Evolutionary conservation across 2,113 vertebrate genomes (phyloP).

Genomic region (Nymphicus hollandicus): DNA sequence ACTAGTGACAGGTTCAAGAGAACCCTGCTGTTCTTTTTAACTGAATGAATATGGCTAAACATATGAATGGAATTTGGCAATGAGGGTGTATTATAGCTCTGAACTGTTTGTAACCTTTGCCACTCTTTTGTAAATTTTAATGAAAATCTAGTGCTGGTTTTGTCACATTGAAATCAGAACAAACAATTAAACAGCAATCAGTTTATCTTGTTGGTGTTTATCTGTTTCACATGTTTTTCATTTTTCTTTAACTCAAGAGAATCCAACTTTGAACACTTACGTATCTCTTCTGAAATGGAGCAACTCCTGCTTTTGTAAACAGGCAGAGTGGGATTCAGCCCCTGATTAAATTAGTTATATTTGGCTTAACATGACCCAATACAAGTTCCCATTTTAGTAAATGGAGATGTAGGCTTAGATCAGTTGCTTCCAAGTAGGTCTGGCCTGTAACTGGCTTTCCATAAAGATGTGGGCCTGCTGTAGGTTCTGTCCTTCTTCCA

Average conservation of each 20-base stretch:
- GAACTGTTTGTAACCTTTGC: slow-evolving; percentile 30
- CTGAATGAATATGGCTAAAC: slow-evolving; percentile 33
- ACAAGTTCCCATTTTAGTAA: not conserved
- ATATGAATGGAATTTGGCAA: slow-evolving; percentile 37
- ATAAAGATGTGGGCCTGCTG: accelerated
- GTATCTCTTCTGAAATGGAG: not conserved
- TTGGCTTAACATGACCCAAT: not conserved
- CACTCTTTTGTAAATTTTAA: slow-evolving; percentile 43
- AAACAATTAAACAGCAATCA: slow-evolving; percentile 18
- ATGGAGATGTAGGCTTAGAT: not conserved
- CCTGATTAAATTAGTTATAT: not conserved
- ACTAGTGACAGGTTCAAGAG: slow-evolving; percentile 66
- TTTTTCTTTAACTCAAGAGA: not conserved
- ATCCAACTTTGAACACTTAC: not conserved
- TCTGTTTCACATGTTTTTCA: not conserved
- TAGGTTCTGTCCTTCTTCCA: not conserved
- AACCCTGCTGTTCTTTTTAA: slow-evolving; percentile 52
- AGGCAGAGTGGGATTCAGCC: not conserved
- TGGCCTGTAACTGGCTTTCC: not conserved
- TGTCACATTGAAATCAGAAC: slow-evolving; percentile 9
- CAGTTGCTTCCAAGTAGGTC: not conserved
- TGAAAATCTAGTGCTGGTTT: not conserved
- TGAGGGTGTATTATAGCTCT: slow-evolving; percentile 23
- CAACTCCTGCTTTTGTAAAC: not conserved
- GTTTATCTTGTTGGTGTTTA: slow-evolving; percentile 21